These are phyloP conservation scores for Mizuhopecten yessoensis DNA, from an alignment of 1,140 invertebrate genomes.

Conservation along the genomic window DNA sequence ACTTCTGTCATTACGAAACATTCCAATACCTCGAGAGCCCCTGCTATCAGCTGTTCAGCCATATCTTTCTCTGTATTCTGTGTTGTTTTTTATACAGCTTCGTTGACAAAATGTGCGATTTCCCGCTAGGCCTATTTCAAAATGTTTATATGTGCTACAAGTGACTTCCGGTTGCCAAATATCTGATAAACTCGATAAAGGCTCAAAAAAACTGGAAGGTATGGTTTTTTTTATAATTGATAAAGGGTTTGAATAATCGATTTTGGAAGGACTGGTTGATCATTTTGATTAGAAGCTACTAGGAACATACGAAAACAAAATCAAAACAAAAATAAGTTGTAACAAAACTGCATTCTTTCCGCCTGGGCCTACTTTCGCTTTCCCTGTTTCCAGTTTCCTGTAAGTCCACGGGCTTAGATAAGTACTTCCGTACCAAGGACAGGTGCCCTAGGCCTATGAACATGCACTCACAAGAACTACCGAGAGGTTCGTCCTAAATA, in stretches of 20 bases:
- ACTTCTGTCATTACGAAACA: too few relatives aligned
- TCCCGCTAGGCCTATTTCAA: constrained; percentile 8
- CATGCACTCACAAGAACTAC: too few relatives aligned
- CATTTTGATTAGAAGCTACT: neutral
- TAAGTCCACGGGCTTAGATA: neutral
- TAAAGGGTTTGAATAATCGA: too few relatives aligned
- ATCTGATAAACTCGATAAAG: neutral
- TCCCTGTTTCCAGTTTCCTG: neutral
- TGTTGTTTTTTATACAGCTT: neutral
- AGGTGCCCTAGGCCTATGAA: too few relatives aligned
- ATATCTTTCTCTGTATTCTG: neutral
- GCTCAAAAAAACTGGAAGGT: neutral
- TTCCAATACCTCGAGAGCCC: constrained; percentile 51
- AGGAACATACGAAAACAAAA: too few relatives aligned
- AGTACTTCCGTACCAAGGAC: too few relatives aligned
- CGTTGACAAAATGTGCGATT: constrained; percentile 38
- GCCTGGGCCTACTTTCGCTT: neutral
- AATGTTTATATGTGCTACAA: neutral
- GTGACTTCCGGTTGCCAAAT: neutral
- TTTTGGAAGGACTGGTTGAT: too few relatives aligned
- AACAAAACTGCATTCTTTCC: neutral
- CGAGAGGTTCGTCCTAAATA: too few relatives aligned
- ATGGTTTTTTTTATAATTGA: too few relatives aligned
- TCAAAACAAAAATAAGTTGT: too few relatives aligned
- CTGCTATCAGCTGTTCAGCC: constrained; percentile 43